A percentile compares a stretch with the other conserved stretches of the same genome.
phyloP scores from a whole-genome alignment of 30 jellyfish, hydroid and myxozoan species.

The Pseudorhiza aurosa region DNA sequence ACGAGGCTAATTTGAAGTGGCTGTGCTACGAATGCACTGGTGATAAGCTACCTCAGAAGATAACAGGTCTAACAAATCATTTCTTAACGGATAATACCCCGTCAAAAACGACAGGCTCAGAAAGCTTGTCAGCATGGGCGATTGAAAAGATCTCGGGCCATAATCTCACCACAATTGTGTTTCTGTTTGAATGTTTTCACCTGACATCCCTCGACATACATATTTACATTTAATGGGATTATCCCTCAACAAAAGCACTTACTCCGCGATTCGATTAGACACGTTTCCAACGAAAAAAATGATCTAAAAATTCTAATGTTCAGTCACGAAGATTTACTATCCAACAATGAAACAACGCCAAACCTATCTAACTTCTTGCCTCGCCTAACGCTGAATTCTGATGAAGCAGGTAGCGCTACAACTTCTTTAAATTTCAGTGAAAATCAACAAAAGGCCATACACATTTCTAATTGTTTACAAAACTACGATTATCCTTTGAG shows the following conservation, averaged over 20 bases:
- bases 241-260: slow-evolving; percentile 30
- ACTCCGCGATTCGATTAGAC: slow-evolving; percentile 57
- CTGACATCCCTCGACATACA: slow-evolving; percentile 55
- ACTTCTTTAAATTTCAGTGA: no score
- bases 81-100: slow-evolving; percentile 69
- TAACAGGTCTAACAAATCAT: slow-evolving; percentile 36
- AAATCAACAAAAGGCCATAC: no score
- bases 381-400: no score
- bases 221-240: slow-evolving; percentile 49
- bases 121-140: slow-evolving; percentile 74
- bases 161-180: slow-evolving; percentile 72
- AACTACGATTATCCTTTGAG: no score
- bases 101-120: slow-evolving; percentile 63
- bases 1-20: no score
- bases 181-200: slow-evolving; percentile 66
- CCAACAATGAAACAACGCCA: no score
- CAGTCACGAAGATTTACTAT: no score
- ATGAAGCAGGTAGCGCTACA: no score
- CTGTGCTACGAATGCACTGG: not conserved
- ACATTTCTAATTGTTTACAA: no score
- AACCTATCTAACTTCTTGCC: no score
- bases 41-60: slow-evolving; percentile 32
- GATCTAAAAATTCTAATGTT: no score
- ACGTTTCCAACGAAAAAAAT: no score
- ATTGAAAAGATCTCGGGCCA: slow-evolving; percentile 67